Conservation (phyloP, 2,797 vertebrate species). For the Mormyrus proboscirostris region DNA sequence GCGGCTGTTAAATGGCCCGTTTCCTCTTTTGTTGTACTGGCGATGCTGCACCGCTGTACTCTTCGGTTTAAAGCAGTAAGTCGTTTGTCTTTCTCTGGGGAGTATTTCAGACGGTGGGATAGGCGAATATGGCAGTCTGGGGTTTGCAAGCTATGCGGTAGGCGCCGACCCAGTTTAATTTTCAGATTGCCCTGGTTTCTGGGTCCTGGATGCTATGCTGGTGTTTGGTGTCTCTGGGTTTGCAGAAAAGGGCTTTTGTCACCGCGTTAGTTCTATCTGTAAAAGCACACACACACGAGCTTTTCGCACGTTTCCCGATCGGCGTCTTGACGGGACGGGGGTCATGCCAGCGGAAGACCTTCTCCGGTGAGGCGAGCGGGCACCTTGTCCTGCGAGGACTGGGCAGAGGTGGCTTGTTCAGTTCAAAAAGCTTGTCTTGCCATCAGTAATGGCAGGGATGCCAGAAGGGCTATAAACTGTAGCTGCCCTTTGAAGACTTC, state of each 20-base stretch:
- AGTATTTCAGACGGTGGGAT: not conserved
- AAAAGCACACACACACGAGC: not conserved
- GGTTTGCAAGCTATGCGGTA: conserved; percentile 15
- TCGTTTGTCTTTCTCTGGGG: not conserved
- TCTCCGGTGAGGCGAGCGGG: not conserved
- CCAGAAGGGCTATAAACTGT: not conserved
- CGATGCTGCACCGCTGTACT: not conserved
- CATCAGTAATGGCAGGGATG: not conserved
- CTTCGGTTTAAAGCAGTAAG: not conserved
- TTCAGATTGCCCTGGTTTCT: conserved; percentile 21
- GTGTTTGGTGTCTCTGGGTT: not conserved
- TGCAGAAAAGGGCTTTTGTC: not conserved
- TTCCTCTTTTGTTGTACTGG: not conserved
- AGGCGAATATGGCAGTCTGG: not conserved
- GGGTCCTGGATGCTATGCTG: not conserved
- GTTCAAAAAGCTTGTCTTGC: not conserved
- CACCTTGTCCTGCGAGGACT: not conserved
- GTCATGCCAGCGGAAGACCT: not conserved
- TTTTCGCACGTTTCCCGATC: not conserved
- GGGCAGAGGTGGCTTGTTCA: not conserved
- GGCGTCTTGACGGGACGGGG: not conserved
- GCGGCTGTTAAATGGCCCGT: not conserved
- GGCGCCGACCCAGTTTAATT: conserved; percentile 21
- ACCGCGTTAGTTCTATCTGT: not conserved
- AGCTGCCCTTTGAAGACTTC: not conserved